phyloP scores from a whole-genome alignment of 2,797 vertebrate species.

The Gorsachius magnificus region DNA sequence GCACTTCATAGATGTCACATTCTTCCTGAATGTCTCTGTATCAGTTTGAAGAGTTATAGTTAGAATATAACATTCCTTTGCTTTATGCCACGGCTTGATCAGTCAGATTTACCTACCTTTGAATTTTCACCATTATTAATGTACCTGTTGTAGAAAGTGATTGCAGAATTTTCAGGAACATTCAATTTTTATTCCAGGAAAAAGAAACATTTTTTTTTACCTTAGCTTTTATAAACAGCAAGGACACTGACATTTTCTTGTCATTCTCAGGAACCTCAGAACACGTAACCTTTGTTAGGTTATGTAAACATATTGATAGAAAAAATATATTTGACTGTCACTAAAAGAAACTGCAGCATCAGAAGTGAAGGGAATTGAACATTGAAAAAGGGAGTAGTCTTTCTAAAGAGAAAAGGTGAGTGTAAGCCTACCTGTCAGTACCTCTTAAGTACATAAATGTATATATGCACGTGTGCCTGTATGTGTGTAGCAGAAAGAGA shows the following conservation, averaged over 20 bases:
- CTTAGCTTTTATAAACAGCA: not conserved
- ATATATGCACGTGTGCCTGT: rapidly evolving
- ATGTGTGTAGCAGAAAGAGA: not conserved
- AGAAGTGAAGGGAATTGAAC: not conserved
- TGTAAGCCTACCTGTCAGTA: not conserved
- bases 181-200: not conserved
- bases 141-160: not conserved
- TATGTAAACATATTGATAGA: not conserved
- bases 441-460: not conserved
- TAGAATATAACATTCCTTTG: not conserved
- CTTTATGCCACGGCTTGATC: not conserved
- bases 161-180: not conserved
- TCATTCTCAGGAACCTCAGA: not conserved
- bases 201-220: not conserved
- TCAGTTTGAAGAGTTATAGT: not conserved
- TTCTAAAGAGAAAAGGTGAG: not conserved
- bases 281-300: not conserved
- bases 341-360: not conserved
- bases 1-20: not conserved
- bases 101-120: not conserved
- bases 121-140: not conserved
- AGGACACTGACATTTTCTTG: not conserved
- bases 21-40: not conserved
- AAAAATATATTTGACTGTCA: not conserved
- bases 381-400: not conserved